phyloP scores from a whole-genome alignment of 1,140 invertebrate genomes.

The Drosophila mojavensis region DNA sequence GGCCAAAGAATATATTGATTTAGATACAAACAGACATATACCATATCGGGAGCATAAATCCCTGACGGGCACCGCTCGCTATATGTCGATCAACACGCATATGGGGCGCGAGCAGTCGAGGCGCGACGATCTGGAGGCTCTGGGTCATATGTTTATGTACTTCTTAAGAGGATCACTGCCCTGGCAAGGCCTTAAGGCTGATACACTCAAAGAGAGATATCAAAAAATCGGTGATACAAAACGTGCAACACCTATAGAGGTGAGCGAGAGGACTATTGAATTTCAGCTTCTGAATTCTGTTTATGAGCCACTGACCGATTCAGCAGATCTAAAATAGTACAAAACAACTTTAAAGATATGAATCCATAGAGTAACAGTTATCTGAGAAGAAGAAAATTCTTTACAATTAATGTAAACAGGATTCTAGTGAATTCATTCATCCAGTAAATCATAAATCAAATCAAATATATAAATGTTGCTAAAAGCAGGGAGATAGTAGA shows the following conservation, averaged over 20 bases:
- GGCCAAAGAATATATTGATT: conserved; percentile 99
- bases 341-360: no score
- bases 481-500: no score
- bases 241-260: conserved; percentile 98
- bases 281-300: no score
- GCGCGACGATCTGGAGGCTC: conserved; percentile 98
- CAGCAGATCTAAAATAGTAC: no score
- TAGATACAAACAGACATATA: conserved; percentile 99
- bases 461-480: no score
- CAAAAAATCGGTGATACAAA: conserved; percentile 99
- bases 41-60: conserved; percentile 99
- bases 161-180: conserved; percentile 99
- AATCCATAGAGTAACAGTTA: no score
- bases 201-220: conserved; percentile 99
- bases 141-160: conserved; percentile 99
- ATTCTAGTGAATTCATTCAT: no score
- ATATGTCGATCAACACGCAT: conserved; percentile 99
- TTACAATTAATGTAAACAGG: no score
- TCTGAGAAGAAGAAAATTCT: no score
- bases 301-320: no score
- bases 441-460: no score
- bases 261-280: conserved; percentile 25
- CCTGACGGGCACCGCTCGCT: conserved; percentile 98
- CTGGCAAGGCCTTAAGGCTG: conserved; percentile 99
- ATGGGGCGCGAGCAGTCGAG: conserved; percentile 99